These are phyloP conservation scores for Chamaetylas fuelleborni DNA, from an alignment of 2,113 vertebrate species.

Conservation along the genomic window DNA sequence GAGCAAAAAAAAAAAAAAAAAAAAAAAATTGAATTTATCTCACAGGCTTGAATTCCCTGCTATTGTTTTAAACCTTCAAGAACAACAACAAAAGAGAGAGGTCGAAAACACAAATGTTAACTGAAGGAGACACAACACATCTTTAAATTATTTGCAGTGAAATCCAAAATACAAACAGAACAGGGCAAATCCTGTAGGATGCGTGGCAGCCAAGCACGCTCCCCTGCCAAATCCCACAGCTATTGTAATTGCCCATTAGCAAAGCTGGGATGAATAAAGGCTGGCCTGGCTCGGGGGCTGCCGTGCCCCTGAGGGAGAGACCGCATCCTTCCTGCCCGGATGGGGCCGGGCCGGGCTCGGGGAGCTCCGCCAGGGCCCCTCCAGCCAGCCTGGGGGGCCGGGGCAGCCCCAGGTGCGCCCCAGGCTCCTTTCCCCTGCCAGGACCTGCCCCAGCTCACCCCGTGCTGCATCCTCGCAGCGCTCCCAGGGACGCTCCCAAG, in stretches of 20 bases:
- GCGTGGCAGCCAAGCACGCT: not conserved
- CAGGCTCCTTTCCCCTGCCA: not conserved
- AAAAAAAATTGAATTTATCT: not conserved
- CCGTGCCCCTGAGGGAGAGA: slow-evolving; percentile 77
- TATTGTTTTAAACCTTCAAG: not conserved
- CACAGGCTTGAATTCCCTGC: not conserved
- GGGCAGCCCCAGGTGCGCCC: slow-evolving; percentile 37
- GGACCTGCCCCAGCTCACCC: slow-evolving; percentile 7
- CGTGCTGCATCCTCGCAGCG: not conserved
- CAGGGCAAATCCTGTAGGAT: not conserved
- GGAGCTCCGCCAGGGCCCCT: slow-evolving; percentile 66
- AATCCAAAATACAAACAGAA: slow-evolving; percentile 69
- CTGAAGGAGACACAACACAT: slow-evolving; percentile 64
- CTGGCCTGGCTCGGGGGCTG: slow-evolving; percentile 45
- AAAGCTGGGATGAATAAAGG: slow-evolving; percentile 87
- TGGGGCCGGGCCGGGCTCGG: slow-evolving; percentile 72
- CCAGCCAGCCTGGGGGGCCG: slow-evolving; percentile 53
- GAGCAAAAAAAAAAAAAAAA: not conserved
- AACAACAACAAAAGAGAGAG: not conserved
- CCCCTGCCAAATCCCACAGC: slow-evolving; percentile 68
- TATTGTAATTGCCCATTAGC: slow-evolving; percentile 75
- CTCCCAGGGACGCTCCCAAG: not conserved
- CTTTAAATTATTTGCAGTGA: slow-evolving; percentile 70
- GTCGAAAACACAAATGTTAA: not conserved
- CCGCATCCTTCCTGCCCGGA: slow-evolving; percentile 89